Conservation (phyloP, 2,113 vertebrate genomes). For the Larimichthys polyactis region DNA sequence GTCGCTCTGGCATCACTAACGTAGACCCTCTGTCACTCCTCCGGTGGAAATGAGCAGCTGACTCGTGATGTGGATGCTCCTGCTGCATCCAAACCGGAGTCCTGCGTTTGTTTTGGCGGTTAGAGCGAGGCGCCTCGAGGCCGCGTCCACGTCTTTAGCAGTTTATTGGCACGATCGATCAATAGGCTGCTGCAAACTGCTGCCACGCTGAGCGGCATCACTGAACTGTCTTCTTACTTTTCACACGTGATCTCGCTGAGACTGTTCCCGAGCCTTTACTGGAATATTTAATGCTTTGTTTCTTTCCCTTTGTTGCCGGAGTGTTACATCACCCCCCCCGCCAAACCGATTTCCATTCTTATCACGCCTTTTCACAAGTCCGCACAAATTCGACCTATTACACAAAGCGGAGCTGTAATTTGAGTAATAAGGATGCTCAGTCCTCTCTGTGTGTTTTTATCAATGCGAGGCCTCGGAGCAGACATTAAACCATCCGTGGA, state of each 20-base stretch:
- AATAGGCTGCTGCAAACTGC: background rate
- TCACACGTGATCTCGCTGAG: background rate
- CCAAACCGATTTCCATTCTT: constrained; percentile 47
- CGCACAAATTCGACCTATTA: constrained; percentile 47
- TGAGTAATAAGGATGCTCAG: constrained; percentile 14
- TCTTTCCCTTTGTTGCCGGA: constrained; percentile 62
- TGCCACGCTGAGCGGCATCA: background rate
- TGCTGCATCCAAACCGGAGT: background rate
- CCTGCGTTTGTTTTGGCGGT: constrained; percentile 3
- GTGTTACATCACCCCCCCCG: constrained; percentile 67
- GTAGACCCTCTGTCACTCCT: background rate
- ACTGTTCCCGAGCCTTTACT: constrained; percentile 20
- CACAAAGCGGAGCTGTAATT: constrained; percentile 22
- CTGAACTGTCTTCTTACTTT: background rate
- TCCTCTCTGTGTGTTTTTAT: constrained; percentile 8
- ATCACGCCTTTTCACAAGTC: constrained; percentile 41
- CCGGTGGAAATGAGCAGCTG: too few species aligned
- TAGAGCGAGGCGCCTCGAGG: background rate
- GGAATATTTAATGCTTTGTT: constrained; percentile 52
- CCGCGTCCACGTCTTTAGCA: background rate
- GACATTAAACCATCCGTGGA: background rate
- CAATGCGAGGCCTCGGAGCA: background rate
- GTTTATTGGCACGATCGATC: constrained; percentile 14
- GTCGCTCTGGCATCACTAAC: background rate
- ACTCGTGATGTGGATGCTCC: background rate